Evolutionary conservation across 2,113 vertebrate genomes (phyloP).

Genomic region (Centropus bengalensis): DNA sequence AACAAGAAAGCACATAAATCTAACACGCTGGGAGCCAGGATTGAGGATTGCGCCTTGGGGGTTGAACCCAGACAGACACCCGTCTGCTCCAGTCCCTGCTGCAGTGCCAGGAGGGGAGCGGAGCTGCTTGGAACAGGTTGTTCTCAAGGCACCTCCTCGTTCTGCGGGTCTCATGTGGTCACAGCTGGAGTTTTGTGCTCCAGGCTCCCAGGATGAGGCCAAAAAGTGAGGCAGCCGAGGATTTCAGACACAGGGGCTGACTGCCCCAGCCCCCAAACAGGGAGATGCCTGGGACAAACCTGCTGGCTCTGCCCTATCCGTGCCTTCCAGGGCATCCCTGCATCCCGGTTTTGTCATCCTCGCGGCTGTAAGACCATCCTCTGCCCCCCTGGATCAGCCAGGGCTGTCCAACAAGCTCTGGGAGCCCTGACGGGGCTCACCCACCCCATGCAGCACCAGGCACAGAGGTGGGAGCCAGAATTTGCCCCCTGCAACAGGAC

Average conservation of each 20-base stretch:
- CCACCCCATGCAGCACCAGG: neutral
- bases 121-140: fast-evolving
- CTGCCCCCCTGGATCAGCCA: neutral
- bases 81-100: fast-evolving
- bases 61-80: fast-evolving
- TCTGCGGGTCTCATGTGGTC: fast-evolving
- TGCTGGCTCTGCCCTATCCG: neutral
- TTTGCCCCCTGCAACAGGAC: neutral
- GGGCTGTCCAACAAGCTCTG: fast-evolving
- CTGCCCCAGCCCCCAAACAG: neutral
- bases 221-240: no score
- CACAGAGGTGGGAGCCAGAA: fast-evolving
- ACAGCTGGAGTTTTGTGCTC: neutral
- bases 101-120: fast-evolving
- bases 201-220: neutral
- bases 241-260: fast-evolving
- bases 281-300: neutral
- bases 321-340: neutral
- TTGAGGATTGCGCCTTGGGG: fast-evolving
- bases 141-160: neutral
- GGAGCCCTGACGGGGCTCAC: fast-evolving
- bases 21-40: neutral
- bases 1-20: neutral
- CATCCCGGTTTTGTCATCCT: fast-evolving
- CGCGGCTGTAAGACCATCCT: fast-evolving